Conservation (phyloP, 2,888 invertebrate species). For the Caenorhabditis drosophilae region DNA sequence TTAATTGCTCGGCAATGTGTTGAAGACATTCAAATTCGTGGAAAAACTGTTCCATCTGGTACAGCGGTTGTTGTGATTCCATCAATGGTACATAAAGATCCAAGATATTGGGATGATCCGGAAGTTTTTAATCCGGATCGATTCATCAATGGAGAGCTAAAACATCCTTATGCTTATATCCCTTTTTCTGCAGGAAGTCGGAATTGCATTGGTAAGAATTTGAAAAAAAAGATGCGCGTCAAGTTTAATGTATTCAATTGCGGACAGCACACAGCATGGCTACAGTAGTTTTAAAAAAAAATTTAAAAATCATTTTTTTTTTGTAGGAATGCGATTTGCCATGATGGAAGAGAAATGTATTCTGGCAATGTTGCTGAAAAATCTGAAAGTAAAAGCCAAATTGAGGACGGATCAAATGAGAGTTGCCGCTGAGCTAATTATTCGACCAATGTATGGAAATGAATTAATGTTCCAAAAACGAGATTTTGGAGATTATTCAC, state of each 20-base stretch:
- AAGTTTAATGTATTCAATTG: too few species aligned
- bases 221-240: too few species aligned
- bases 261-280: too few species aligned
- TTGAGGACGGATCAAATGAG: conserved; percentile 66
- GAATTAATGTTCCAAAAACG: conserved; percentile 41
- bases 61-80: conserved; percentile 68
- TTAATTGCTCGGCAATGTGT: conserved; percentile 63
- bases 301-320: background rate
- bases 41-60: conserved; percentile 67
- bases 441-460: conserved; percentile 67
- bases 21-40: conserved; percentile 65
- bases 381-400: conserved; percentile 59
- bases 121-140: conserved; percentile 71
- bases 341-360: conserved; percentile 69
- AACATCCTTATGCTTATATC: conserved; percentile 71
- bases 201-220: conserved; percentile 71
- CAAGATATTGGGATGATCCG: conserved; percentile 51
- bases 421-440: conserved; percentile 66
- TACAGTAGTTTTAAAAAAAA: too few species aligned
- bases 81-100: conserved; percentile 70
- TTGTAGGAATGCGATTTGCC: conserved; percentile 66
- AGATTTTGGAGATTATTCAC: conserved; percentile 43
- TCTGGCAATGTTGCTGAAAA: conserved; percentile 57
- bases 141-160: conserved; percentile 69
- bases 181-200: conserved; percentile 72